Base-by-base conservation (phyloP, 1,140 invertebrate genomes). In the Drosophila leontia region DNA sequence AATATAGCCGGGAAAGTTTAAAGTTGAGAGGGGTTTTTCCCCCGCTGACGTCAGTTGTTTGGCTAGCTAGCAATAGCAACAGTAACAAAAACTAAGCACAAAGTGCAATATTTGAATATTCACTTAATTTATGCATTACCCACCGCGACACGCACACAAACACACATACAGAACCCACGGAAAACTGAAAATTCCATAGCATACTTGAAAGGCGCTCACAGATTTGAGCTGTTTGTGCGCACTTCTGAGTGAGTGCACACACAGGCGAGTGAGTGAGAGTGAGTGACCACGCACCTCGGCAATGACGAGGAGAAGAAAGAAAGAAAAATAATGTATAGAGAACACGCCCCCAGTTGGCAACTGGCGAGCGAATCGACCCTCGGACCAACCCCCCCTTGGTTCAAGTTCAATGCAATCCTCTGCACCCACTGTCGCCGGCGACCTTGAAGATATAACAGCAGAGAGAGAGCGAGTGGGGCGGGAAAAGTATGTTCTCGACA, bases 351-450 rank as follows among this genome's bases (percentile, higher is more conserved):
- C 83, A 60, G 45, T 74, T 60, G 70, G 41, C 67, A 64, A 44
- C 56, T 19, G 71, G 55, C 45, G 60, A 72, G 82, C 82, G 70
- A 69, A 41, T 35, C 74, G 45, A 42, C 53, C 32, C 47, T 26
- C 26, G 19, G 53, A 26, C 35, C 19, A 76, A 82, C 84, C 80
- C 72, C 47, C 45, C 50, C 17, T 8, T 39, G 35, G 84, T 88
- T 87, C 84, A 87, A 87, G 84, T 87, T 87, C 84, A 87, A 87
- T 87, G 84, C 84, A 83, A 82, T 82, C 59, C 47, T 59, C 26
- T 57, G 63, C 64, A 67, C 64, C 51, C 77, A 60, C 59, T 56
- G 60, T 57, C 68, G 55, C 48, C 62, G 29, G 37, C 42, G 84
- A 62, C 84, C 84, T 87, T 87, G 84, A 83, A 67, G 48, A 34